phyloP scores from a whole-genome alignment of 2,113 vertebrate species.

The Zapus hudsonius region DNA sequence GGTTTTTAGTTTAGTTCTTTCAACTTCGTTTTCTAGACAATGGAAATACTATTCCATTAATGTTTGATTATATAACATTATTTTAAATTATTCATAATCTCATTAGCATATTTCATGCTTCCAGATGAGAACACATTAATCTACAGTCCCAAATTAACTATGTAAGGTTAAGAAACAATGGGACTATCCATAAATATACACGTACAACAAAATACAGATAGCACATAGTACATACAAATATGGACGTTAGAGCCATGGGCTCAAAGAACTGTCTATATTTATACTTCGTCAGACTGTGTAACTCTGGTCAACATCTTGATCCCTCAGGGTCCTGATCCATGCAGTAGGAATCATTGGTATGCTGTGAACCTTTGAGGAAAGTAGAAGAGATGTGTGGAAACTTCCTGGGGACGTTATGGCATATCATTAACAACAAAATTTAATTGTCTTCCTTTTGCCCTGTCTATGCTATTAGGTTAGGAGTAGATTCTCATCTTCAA shows the following conservation, averaged over 20 bases:
- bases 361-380: neutral
- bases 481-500: neutral
- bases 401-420: neutral
- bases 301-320: neutral
- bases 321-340: neutral
- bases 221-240: too few relatives aligned
- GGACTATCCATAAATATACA: neutral
- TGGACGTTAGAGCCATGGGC: neutral
- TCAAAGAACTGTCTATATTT: constrained; percentile 18
- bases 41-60: constrained; percentile 11
- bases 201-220: neutral
- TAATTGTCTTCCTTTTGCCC: neutral
- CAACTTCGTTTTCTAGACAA: neutral
- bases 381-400: constrained; percentile 12
- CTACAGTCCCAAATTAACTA: neutral
- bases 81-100: neutral
- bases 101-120: neutral
- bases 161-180: constrained; percentile 12
- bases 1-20: neutral
- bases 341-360: neutral
- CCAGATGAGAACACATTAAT: neutral
- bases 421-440: neutral
- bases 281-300: neutral
- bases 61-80: neutral
- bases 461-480: neutral